Evolutionary conservation across 2,113 vertebrate species (phyloP).

Genomic region (Sialia sialis): DNA sequence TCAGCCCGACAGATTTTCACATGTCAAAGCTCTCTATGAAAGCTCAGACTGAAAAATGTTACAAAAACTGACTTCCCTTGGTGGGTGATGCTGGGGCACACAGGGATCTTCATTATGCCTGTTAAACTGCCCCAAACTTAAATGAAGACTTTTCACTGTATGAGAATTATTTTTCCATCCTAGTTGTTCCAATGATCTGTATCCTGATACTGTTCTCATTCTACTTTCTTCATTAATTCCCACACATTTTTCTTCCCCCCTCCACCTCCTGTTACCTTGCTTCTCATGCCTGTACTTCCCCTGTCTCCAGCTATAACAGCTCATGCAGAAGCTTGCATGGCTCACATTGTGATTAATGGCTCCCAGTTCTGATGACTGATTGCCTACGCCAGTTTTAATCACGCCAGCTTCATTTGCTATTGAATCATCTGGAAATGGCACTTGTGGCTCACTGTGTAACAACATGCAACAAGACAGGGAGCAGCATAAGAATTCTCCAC

Average conservation of each 20-base stretch:
- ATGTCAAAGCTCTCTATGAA: not conserved
- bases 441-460: conserved; percentile 62
- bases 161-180: not conserved
- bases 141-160: not conserved
- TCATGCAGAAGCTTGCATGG: not conserved
- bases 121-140: not conserved
- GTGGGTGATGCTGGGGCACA: not conserved
- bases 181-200: not conserved
- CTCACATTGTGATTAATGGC: conserved; percentile 36
- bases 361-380: conserved; percentile 43
- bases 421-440: conserved; percentile 52
- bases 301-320: not conserved
- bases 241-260: not conserved
- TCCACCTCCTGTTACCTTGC: not conserved
- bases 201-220: not conserved
- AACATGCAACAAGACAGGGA: conserved; percentile 72
- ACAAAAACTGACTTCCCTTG: not conserved
- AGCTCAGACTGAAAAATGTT: not conserved
- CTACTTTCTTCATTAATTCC: not conserved
- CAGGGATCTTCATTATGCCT: not conserved
- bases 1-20: not conserved
- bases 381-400: conserved; percentile 44
- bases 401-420: conserved; percentile 37
- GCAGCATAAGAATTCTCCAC: conserved; percentile 65
- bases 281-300: not conserved